Conservation (phyloP, 2,113 vertebrate species). For the Bothrops jararaca region DNA sequence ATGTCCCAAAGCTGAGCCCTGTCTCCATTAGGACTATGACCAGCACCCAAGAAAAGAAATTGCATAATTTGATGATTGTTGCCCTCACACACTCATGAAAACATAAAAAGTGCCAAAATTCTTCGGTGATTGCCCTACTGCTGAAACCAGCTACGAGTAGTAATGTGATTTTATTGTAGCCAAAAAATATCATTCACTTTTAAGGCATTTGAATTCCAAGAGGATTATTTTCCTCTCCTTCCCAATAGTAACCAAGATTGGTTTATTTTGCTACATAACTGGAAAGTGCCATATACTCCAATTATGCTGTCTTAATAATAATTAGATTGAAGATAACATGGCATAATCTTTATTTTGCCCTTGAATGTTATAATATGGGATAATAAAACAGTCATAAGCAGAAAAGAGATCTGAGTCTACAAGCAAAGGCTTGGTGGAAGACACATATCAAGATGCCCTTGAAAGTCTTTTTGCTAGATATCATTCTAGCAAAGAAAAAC, state of each 20-base stretch:
- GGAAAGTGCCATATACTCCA: too few relatives aligned
- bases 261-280: not conserved
- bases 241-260: not conserved
- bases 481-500: not conserved
- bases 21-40: not conserved
- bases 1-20: not conserved
- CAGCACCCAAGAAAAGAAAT: not conserved
- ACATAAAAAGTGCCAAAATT: not conserved
- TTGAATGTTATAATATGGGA: not conserved
- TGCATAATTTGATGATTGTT: not conserved
- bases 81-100: not conserved
- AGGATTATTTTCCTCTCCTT: not conserved
- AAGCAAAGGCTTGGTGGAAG: not conserved
- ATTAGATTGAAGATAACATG: not conserved
- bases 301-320: not conserved
- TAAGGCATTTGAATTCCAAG: too few relatives aligned
- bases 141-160: not conserved
- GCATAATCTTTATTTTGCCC: not conserved
- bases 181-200: not conserved
- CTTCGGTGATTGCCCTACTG: not conserved
- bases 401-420: not conserved
- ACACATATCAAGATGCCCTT: not conserved
- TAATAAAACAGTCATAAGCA: not conserved
- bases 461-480: not conserved
- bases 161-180: not conserved